Evolutionary conservation across 2,888 invertebrate genomes (phyloP), one percentile per base, ranked within the genome.

Genomic region (Folsomia candida): DNA sequence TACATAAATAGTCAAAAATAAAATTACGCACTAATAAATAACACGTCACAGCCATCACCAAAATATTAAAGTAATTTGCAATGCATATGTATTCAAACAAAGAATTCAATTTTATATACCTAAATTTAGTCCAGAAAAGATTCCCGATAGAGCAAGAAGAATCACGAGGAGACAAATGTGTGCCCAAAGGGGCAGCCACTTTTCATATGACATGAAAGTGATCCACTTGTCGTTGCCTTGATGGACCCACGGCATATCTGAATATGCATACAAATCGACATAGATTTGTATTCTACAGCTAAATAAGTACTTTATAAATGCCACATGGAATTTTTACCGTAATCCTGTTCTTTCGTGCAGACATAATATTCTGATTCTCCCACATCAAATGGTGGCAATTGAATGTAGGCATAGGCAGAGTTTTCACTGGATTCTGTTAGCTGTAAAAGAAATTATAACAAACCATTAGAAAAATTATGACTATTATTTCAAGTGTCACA

Each of bases 101-200:
- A 54, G 4, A 24, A 3, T 6, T 54, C n/a, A 22, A 18, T 54
- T 54, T 54, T 98, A 99, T 97, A 99, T 86, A 0, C 98, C 93
- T 51, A 99, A 86, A 83, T 99, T 99, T 47, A 99, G 85, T 0
- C 99, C 99, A 67, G 97, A 97, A 83, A 99, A 99, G 1, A 99
- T 85, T 0, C 97, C 94, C 0, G 98, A 99, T 81, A 98, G 91
- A 76, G 86, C 85, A 58, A 99, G 85, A 76, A 98, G 92, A 4
- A 84, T 79, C 18, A 89, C 69, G 64, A 95, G 90, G 25, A 94
- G 86, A 0, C 86, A 78, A 58, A 94, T 85, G 18, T 91, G 87
- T 0, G 89, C 86, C 93, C 93, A 94, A 0, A 91, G 76, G 0
- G 94, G 94, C 59, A 94, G 73, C 58, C 76, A 66, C 22, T 75